Evolutionary conservation across 2,113 vertebrate species (phyloP).

Genomic region (Mustela lutreola): DNA sequence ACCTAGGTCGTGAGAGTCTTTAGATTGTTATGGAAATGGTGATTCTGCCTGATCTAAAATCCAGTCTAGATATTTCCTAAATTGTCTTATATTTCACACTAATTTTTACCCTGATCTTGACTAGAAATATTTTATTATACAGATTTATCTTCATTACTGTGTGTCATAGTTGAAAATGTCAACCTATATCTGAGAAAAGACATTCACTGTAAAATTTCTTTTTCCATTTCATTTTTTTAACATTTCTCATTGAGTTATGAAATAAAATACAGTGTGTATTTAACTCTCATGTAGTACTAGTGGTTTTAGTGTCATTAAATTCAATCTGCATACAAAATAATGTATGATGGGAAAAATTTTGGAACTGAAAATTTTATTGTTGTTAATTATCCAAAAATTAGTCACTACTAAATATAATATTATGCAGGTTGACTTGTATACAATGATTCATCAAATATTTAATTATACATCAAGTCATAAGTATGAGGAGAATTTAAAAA

Average conservation of each 20-base stretch:
- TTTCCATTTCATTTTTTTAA: constrained; percentile 5
- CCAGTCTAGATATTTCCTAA: neutral
- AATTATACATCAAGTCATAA: neutral
- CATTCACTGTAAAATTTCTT: neutral
- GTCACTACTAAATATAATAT: neutral
- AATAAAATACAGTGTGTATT: neutral
- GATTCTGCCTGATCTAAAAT: neutral
- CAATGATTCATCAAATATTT: neutral
- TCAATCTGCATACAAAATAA: neutral
- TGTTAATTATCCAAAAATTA: neutral
- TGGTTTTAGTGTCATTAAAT: neutral
- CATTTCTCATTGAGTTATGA: neutral
- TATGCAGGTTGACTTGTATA: neutral
- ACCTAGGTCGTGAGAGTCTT: neutral
- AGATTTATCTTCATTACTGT: neutral
- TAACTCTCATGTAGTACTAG: neutral
- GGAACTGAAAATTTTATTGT: neutral
- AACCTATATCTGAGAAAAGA: neutral
- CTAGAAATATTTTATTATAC: neutral
- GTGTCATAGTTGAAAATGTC: neutral
- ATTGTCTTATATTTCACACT: neutral
- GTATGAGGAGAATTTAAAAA: neutral
- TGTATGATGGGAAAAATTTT: neutral
- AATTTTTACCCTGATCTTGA: neutral
- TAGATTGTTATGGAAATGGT: neutral